Evolutionary conservation across 1,140 invertebrate genomes (phyloP), one percentile per base, ranked within the genome.

Genomic region (Pseudachorutes palmiensis): DNA sequence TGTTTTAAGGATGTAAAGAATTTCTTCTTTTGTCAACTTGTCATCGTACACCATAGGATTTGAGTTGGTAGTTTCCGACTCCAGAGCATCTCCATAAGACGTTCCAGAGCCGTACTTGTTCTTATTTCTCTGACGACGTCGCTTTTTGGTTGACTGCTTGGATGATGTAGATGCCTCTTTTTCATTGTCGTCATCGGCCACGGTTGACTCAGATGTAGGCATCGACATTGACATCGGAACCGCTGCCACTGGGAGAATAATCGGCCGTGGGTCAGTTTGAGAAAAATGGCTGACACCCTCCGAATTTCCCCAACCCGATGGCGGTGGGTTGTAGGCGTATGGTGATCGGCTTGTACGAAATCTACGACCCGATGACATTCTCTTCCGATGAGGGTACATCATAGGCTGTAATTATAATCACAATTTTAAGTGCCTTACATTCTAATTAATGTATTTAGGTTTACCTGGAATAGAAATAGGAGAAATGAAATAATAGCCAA

Each of bases 1-100:
- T 24, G 51, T 19, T 55, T 55, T 55, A 55, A 55, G 51, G 24
- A 55, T 55, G 51, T 55, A 55, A 9, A 55, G 5, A 55, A 55
- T 55, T 55, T 55, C 51, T 55, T 55, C 51, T 24, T 24, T 55
- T 14, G 51, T 55, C 12, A 55, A 22, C 24, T 55, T 55, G 51
- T 55, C 51, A 14, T 55, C 51, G 51, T 9, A 41, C 19, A 9
- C 36, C 5, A 19, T 19, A 9, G 5, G 36, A 5, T 41, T 41
- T 41, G 36, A 41, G 19, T 45, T 19, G 36, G 19, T 45, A 19
- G 9, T 45, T 45, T 45, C 36, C 36, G 19, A 45, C 36, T 45
- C 36, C n/a, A n/a, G n/a, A n/a, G n/a, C n/a, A n/a, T n/a, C n/a
- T n/a, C n/a, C n/a, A n/a, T n/a, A n/a, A n/a, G n/a, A n/a, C n/a